These are phyloP conservation scores for Drosophila miranda DNA, from an alignment of 1,140 invertebrate genomes.

Conservation along the genomic window DNA sequence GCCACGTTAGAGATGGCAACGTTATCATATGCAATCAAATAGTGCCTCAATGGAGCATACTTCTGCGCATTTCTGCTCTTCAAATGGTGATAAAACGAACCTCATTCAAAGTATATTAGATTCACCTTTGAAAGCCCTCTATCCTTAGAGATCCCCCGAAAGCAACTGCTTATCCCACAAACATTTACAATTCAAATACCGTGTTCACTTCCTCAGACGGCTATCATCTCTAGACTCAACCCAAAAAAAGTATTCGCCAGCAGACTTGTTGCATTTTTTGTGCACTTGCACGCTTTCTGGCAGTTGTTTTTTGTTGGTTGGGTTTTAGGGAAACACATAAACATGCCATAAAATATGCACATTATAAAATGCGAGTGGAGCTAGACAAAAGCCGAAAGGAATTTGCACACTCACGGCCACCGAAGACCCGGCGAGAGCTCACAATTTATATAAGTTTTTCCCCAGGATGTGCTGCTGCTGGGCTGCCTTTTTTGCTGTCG, in stretches of 20 bases:
- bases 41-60: too few relatives aligned
- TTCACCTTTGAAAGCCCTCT: background rate
- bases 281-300: slow-evolving; percentile 3
- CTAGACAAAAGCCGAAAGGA: slow-evolving; percentile 76
- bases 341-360: slow-evolving; percentile 76
- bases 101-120: too few relatives aligned
- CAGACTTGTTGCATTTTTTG: slow-evolving; percentile 72
- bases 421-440: slow-evolving; percentile 7
- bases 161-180: too few relatives aligned
- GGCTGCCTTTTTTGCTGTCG: slow-evolving; percentile 15
- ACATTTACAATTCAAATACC: too few relatives aligned
- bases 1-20: background rate
- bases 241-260: slow-evolving; percentile 12
- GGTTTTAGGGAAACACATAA: slow-evolving; percentile 59
- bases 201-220: too few relatives aligned
- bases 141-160: too few relatives aligned
- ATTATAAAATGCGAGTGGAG: slow-evolving; percentile 68
- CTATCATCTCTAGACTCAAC: background rate
- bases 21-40: background rate
- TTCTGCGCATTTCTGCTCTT: too few relatives aligned
- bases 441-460: slow-evolving; percentile 43
- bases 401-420: slow-evolving; percentile 66
- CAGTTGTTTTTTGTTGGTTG: slow-evolving; percentile 1
- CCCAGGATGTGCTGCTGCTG: slow-evolving; percentile 10
- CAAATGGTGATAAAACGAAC: too few relatives aligned